These are phyloP conservation scores for Paramormyrops kingsleyae DNA, from an alignment of 2,113 vertebrate genomes.

Conservation along the genomic window DNA sequence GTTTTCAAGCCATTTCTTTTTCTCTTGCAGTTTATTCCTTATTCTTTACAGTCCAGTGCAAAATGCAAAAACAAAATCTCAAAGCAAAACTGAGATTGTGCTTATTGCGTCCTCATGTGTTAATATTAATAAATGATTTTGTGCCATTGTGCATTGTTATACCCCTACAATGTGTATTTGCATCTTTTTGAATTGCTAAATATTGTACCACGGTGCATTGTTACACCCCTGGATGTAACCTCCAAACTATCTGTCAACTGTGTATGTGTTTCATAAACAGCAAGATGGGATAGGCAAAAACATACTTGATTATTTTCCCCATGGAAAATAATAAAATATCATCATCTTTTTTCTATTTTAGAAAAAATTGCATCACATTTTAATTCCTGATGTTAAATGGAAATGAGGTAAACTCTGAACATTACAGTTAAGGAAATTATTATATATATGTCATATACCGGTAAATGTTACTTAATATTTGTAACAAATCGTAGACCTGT, in stretches of 20 bases:
- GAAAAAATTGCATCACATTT: constrained; percentile 44
- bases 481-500: not conserved
- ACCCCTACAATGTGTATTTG: not conserved
- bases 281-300: not conserved
- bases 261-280: not conserved
- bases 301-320: not conserved
- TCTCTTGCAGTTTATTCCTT: not conserved
- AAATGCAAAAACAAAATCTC: not conserved
- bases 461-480: not conserved
- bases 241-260: not conserved
- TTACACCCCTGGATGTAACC: not conserved
- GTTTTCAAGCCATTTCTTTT: not conserved
- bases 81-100: not conserved
- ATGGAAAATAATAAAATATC: not conserved
- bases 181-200: not conserved
- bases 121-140: not conserved
- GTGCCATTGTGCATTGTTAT: not conserved
- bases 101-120: not conserved
- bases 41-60: not conserved
- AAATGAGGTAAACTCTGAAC: constrained; percentile 31
- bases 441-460: not conserved
- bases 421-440: constrained; percentile 6
- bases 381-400: constrained; percentile 30
- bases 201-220: not conserved
- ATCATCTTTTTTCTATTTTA: constrained; percentile 13